A percentile compares a stretch with the other conserved stretches of the same genome.
phyloP scores from a whole-genome alignment of 2,113 vertebrate genomes.

The Peucedramus taeniatus region DNA sequence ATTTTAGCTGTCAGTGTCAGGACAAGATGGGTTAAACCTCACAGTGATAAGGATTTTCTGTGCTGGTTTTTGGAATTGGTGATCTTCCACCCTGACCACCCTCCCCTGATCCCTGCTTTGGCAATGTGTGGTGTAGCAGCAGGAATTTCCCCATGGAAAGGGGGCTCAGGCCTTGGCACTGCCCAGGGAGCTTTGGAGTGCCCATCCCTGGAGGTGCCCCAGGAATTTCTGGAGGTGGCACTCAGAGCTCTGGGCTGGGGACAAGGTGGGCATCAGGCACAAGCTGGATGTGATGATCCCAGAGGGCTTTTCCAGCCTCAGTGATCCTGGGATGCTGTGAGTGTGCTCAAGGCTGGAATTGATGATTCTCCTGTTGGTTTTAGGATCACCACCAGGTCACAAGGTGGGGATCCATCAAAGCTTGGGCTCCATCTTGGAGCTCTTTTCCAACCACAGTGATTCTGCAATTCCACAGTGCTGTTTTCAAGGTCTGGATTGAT shows the following conservation, averaged over 20 bases:
- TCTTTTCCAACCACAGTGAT: not conserved
- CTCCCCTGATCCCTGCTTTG: not conserved
- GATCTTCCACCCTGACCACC: not conserved
- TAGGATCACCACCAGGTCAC: not conserved
- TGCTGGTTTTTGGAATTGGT: not conserved
- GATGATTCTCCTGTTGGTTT: not conserved
- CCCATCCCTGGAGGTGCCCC: not conserved
- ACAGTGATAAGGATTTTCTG: not conserved
- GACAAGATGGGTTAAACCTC: not conserved
- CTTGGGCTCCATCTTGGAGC: not conserved
- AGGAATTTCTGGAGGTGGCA: fast-evolving
- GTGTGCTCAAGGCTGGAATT: not conserved
- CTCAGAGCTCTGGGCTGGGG: not conserved
- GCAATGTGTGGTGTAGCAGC: not conserved
- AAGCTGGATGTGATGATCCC: fast-evolving
- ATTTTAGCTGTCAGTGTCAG: not conserved
- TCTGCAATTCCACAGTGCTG: fast-evolving
- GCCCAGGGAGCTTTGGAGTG: not conserved
- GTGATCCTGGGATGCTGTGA: not conserved
- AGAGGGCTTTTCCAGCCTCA: not conserved
- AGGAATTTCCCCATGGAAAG: not conserved
- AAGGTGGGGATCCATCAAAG: fast-evolving
- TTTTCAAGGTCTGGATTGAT: not conserved
- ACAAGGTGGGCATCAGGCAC: fast-evolving
- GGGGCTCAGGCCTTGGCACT: not conserved